Base-by-base conservation (phyloP, 2,888 invertebrate species). In the Asteroscopus sphinx region DNA sequence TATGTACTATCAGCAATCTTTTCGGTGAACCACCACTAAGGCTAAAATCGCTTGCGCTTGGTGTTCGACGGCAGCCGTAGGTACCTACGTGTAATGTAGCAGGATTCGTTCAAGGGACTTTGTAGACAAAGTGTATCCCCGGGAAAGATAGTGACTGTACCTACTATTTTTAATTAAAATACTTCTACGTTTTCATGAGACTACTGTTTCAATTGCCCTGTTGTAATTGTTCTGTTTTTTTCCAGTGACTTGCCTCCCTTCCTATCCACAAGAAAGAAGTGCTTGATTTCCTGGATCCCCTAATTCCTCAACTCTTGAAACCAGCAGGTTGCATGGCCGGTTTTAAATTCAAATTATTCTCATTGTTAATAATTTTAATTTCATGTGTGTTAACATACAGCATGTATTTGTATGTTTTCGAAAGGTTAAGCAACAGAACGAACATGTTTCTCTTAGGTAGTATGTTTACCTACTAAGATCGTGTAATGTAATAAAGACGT, bases 361-460 rank as follows among this genome's bases (percentile, higher is more conserved):
- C 69, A 8, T 16, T 81, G 2, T n/a, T 82, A 0, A 37, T 67
- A 13, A 73, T 86, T 28, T 32, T 82, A 0, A 25, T 77, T 0
- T 79, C 85, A 3, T 82, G 82, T 47, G 1, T 89, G 3, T 28
- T 87, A 6, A 82, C 75, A 0, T 90, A 86, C 61, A 83, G 78
- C 48, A 83, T 87, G 81, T 90, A 90, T 68, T 53, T 84, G 0
- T 83, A 86, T 47, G 80, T 87, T 0, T 87, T 88, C 51, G 76
- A 87, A 51, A 76, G 70, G n/a, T 71, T 79, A 15, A 73, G 72
- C 13, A 78, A 69, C 25, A 85, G 81, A 59, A 80, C 80, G 2
- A 74, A 82, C 41, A 47, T 81, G 26, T 76, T 76, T 39, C 48
- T 85, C 46, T 63, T 89, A 12, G 85, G 86, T 13, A 84, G 75